phyloP scores from a whole-genome alignment of 2,797 vertebrate genomes.

The Myotis pilosus region DNA sequence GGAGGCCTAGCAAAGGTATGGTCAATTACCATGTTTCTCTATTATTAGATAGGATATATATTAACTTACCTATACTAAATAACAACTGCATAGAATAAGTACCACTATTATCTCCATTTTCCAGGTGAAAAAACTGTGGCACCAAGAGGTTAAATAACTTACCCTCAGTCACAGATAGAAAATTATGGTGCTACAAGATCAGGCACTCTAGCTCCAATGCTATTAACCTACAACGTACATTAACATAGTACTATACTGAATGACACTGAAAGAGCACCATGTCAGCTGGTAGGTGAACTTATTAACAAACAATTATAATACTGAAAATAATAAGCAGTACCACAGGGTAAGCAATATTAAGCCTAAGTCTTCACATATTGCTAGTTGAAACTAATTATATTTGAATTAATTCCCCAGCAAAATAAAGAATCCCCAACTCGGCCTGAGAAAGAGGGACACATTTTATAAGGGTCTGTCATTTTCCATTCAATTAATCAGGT shows the following conservation, averaged over 20 bases:
- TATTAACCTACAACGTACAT: not conserved
- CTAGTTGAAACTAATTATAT: conserved; percentile 33
- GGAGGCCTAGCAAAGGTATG: too few relatives aligned
- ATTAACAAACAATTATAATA: conserved; percentile 39
- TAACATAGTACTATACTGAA: conserved; percentile 5
- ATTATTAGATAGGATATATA: not conserved
- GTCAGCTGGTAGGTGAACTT: not conserved
- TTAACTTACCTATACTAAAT: conserved; percentile 3
- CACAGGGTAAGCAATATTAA: not conserved
- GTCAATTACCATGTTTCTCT: too few relatives aligned
- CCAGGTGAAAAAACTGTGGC: not conserved
- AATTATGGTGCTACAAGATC: not conserved
- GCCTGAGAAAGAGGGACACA: conserved; percentile 3
- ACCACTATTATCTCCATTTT: conserved; percentile 27
- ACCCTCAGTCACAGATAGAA: not conserved
- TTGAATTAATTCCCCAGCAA: conserved; percentile 12
- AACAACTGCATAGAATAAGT: not conserved
- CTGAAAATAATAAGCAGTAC: not conserved
- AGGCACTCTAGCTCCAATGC: conserved; percentile 15
- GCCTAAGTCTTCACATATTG: conserved; percentile 24
- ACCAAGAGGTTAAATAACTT: not conserved
- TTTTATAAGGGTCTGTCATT: not conserved
- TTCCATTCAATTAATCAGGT: conserved; percentile 44
- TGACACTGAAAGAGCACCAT: conserved; percentile 1
- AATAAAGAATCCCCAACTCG: conserved; percentile 23